phyloP scores from a whole-genome alignment of 2,888 invertebrate genomes.

The Eremobia ochroleuca region DNA sequence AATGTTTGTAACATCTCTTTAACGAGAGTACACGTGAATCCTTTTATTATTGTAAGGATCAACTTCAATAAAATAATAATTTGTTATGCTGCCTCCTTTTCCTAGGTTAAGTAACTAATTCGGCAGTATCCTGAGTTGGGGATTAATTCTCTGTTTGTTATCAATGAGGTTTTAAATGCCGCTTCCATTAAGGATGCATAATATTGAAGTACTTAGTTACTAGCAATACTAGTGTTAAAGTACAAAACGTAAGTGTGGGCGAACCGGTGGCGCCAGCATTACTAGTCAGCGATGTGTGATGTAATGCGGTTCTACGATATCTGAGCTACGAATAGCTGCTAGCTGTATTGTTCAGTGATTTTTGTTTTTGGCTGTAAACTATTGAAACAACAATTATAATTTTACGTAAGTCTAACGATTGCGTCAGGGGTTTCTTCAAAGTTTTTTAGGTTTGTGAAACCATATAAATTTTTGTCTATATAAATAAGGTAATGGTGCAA shows the following conservation, averaged over 20 bases:
- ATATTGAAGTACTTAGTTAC: constrained; percentile 64
- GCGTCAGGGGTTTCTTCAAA: constrained; percentile 65
- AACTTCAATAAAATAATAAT: constrained; percentile 59
- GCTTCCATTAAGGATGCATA: constrained; percentile 33
- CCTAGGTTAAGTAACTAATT: constrained; percentile 60
- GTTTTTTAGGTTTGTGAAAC: constrained; percentile 78
- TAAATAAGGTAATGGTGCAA: constrained; percentile 84
- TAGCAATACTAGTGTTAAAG: constrained; percentile 70
- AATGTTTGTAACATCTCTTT: constrained; percentile 52
- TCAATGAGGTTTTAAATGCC: constrained; percentile 33
- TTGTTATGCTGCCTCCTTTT: constrained; percentile 55
- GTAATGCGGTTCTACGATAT: constrained; percentile 68
- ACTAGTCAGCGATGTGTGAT: constrained; percentile 79
- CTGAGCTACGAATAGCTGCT: constrained; percentile 75
- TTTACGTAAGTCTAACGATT: constrained; percentile 73
- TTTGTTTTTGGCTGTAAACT: constrained; percentile 76
- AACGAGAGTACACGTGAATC: constrained; percentile 47
- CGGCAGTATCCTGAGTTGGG: constrained; percentile 38
- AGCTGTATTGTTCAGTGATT: constrained; percentile 76
- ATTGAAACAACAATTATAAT: constrained; percentile 70
- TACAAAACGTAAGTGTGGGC: constrained; percentile 71
- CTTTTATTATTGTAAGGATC: constrained; percentile 57
- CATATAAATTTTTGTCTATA: constrained; percentile 77
- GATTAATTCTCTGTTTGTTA: constrained; percentile 32
- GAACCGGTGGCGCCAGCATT: constrained; percentile 71